Base-by-base conservation (phyloP, 2,888 invertebrate species). In the Heliconius ethilla region DNA sequence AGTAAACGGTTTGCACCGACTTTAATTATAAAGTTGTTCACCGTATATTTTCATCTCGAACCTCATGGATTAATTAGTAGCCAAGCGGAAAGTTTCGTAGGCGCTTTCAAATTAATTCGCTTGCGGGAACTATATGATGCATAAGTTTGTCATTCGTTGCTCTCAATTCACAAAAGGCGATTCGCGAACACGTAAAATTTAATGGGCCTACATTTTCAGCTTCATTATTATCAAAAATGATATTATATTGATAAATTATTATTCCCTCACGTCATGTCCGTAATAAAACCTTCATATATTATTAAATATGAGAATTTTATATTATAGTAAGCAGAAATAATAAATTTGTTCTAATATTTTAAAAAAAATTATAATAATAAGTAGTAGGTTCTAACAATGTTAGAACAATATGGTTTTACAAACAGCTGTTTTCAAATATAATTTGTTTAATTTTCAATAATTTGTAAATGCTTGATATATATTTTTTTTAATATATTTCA, bases 61-160 rank as follows among this genome's bases (percentile, higher is more conserved):
- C 59, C 65, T 40, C 37, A 63, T 80, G 55, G 73, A 73, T 78
- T 80, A 78, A 78, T 79, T 75, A 75, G 77, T 75, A 63, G 45
- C 76, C 67, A 75, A 73, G 77, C 33, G 78, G 63, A 79, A 79
- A 79, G 67, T 79, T 79, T 75, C 15, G 69, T 73, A 65, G 69
- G 75, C 63, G 62, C 73, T 79, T 69, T 78, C 25, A 79, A 78
- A 80, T 78, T 76, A 75, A 66, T 70, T 78, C 73, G 59, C 73
- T 74, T 69, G 25, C 69, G 74, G 63, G 40, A 79, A 76, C 67
- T 78, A 62, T 66, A 69, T 70, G 70, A 33, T 70, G 76, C 66
- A 72, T 70, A 74, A 78, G 79, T 80, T 80, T 78, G 79, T 79
- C 75, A 80, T 77, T 78, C 72, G 75, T 76, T 76, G 33, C 25